A percentile compares a stretch with the other conserved stretches of the same genome.
phyloP scores from a whole-genome alignment of 2,797 vertebrate genomes.

The Crocodylus rhombifer region DNA sequence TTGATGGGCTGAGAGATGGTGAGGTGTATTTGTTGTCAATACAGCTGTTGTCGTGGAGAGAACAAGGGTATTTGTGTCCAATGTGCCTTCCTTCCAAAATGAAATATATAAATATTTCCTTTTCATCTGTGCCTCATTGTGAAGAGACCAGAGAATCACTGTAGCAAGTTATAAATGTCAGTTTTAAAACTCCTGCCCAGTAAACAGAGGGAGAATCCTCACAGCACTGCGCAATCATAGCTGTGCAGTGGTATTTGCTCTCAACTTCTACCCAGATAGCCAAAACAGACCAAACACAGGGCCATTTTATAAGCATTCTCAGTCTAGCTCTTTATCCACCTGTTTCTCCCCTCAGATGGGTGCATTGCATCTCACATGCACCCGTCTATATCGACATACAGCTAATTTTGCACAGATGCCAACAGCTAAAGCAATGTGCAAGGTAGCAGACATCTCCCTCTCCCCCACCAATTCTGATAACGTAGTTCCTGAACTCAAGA shows the following conservation, averaged over 20 bases:
- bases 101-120: conserved; percentile 11
- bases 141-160: not conserved
- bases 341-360: not conserved
- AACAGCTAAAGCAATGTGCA: not conserved
- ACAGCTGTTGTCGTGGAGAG: not conserved
- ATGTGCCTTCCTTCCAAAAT: not conserved
- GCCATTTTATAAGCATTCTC: not conserved
- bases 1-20: not conserved
- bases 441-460: not conserved
- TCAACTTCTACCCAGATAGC: not conserved
- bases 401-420: not conserved
- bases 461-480: not conserved
- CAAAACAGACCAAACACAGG: not conserved
- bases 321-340: accelerated
- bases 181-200: not conserved
- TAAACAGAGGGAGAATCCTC: not conserved
- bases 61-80: not conserved
- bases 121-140: not conserved
- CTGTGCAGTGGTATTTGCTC: conserved; percentile 47
- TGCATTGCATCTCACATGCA: accelerated
- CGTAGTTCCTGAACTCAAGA: not conserved
- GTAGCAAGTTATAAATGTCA: not conserved
- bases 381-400: accelerated
- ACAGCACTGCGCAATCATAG: accelerated
- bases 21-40: conserved; percentile 3